Evolutionary conservation across 2,113 vertebrate species (phyloP).

Genomic region (Erythrolamprus reginae): DNA sequence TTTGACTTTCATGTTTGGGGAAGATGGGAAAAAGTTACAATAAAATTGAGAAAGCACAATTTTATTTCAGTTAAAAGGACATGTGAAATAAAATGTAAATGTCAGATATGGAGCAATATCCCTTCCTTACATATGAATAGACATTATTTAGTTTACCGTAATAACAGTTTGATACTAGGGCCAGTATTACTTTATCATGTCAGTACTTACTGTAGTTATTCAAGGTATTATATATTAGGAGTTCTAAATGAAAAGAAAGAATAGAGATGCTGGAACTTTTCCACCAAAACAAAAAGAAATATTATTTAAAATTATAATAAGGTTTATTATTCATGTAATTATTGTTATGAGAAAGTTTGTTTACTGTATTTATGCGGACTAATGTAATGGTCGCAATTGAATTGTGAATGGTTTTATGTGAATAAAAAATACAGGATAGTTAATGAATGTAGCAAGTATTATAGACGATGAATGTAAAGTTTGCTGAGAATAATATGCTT

Average conservation of each 20-base stretch:
- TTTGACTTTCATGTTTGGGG: not conserved
- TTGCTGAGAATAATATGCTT: not conserved
- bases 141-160: conserved; percentile 3
- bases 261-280: not conserved
- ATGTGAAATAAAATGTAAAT: conserved; percentile 35
- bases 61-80: conserved; percentile 14
- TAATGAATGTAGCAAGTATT: not conserved
- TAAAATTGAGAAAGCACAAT: conserved; percentile 2
- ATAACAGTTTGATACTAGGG: not conserved
- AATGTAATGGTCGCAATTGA: not conserved
- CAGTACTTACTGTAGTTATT: not conserved
- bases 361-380: not conserved
- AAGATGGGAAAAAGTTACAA: not conserved
- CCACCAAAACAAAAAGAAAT: not conserved
- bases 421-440: not conserved
- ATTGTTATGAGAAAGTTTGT: not conserved
- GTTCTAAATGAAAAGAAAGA: conserved; percentile 5
- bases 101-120: conserved; percentile 27
- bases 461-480: not conserved
- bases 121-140: not conserved
- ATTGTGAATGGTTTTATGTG: not conserved
- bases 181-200: not conserved
- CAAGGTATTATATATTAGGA: not conserved
- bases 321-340: not conserved
- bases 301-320: conserved; percentile 2